Conservation (phyloP, 1,140 invertebrate genomes). For the Belonocnema kinseyi region DNA sequence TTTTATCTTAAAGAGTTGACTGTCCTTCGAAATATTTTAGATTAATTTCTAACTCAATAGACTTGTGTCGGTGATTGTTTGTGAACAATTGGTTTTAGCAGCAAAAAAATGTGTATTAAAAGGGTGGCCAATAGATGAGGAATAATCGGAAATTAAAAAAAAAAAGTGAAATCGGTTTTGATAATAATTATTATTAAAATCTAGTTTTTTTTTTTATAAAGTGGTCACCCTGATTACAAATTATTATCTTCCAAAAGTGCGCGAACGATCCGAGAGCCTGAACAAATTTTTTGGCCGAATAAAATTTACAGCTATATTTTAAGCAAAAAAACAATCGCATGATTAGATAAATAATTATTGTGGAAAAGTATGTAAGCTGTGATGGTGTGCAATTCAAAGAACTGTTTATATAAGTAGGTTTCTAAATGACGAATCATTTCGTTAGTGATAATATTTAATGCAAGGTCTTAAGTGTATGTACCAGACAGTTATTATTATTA, state of each 20-base stretch:
- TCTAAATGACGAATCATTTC: slow-evolving; percentile 28
- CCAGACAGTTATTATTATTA: neutral
- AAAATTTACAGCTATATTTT: slow-evolving; percentile 1
- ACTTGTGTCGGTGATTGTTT: neutral
- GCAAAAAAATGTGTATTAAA: too few relatives aligned
- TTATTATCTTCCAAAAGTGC: neutral
- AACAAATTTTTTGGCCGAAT: neutral
- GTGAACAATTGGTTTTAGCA: slow-evolving; percentile 4
- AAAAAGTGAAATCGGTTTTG: too few relatives aligned
- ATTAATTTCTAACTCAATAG: neutral
- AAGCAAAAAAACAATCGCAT: neutral
- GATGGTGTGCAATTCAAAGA: slow-evolving; percentile 30
- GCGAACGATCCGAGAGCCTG: neutral
- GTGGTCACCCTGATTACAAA: too few relatives aligned
- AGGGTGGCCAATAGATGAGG: too few relatives aligned
- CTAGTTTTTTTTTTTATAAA: too few relatives aligned
- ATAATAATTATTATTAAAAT: too few relatives aligned
- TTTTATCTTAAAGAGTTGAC: slow-evolving; percentile 22
- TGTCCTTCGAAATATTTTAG: slow-evolving; percentile 3
- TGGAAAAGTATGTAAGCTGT: slow-evolving; percentile 27
- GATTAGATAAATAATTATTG: slow-evolving; percentile 1
- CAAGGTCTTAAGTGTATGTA: neutral
- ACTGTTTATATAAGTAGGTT: slow-evolving; percentile 31
- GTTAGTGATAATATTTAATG: slow-evolving; percentile 30
- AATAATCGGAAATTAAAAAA: too few relatives aligned